phyloP scores from a whole-genome alignment of 2,797 vertebrate genomes.

The Brachyalestes nurse region DNA sequence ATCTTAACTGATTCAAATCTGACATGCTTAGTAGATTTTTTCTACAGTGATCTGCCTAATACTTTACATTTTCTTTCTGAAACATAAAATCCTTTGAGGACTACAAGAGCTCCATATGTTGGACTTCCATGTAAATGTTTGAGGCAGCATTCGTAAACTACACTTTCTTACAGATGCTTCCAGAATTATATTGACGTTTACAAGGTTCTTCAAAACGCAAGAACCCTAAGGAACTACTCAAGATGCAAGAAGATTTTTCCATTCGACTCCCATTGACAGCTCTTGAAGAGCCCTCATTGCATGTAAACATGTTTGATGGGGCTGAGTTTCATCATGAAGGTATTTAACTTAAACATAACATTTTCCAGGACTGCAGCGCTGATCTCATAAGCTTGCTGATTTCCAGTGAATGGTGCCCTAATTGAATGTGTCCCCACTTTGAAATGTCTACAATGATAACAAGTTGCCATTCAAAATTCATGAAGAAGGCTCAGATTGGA shows the following conservation, averaged over 20 bases:
- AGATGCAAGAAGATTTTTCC: neutral
- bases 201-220: neutral
- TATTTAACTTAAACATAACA: slow-evolving; percentile 17
- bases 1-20: too few species aligned
- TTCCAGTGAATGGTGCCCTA: slow-evolving; percentile 31
- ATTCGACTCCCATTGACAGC: neutral
- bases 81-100: too few species aligned
- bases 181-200: neutral
- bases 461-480: neutral
- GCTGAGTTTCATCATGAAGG: neutral
- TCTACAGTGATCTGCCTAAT: too few species aligned
- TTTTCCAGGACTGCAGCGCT: neutral
- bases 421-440: slow-evolving; percentile 42
- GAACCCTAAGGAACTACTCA: slow-evolving; percentile 7
- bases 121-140: too few species aligned
- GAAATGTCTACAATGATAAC: slow-evolving; percentile 19
- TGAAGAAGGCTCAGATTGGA: slow-evolving; percentile 11
- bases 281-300: neutral
- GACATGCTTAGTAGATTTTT: too few species aligned
- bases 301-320: neutral
- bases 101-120: too few species aligned
- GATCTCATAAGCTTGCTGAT: slow-evolving; percentile 2
- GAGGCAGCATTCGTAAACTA: too few species aligned
- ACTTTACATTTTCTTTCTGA: too few species aligned
- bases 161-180: neutral